These are phyloP conservation scores for Crocodylus rhombifer DNA, from an alignment of 2,797 vertebrate species.

Conservation along the genomic window DNA sequence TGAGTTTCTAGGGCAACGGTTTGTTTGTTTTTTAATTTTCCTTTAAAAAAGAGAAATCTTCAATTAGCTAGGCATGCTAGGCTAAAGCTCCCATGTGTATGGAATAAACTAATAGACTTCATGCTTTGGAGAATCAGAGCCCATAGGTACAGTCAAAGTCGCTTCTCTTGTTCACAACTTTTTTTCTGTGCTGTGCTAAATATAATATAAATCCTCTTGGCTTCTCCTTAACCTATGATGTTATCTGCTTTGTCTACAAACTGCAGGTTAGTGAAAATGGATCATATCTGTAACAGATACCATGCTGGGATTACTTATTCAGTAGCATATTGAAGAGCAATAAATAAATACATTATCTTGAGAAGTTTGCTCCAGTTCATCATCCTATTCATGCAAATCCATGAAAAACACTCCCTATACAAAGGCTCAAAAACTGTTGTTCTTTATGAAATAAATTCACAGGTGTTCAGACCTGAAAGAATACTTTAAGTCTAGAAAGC, in stretches of 20 bases:
- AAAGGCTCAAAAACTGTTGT: not conserved
- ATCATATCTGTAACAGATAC: not conserved
- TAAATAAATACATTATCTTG: not conserved
- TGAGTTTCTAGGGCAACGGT: not conserved
- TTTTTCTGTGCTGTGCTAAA: not conserved
- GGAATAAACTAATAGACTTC: not conserved
- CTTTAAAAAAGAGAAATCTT: not conserved
- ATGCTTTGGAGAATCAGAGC: not conserved
- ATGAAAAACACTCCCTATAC: not conserved
- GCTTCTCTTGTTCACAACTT: not conserved
- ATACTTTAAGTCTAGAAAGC: not conserved
- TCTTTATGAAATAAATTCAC: not conserved
- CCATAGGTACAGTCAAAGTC: not conserved
- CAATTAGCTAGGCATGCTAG: not conserved
- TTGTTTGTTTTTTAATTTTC: not conserved
- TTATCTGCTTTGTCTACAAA: not conserved
- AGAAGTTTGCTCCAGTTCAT: not conserved
- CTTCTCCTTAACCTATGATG: not conserved
- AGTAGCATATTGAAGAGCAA: not conserved
- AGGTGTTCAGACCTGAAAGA: not conserved
- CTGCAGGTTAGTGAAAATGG: not conserved
- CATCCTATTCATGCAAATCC: not conserved
- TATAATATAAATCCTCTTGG: not conserved
- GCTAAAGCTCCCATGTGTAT: not conserved
- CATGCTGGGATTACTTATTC: not conserved